Base-by-base conservation (phyloP, 1,140 invertebrate species). In the Leptinotarsa undecemlineata region DNA sequence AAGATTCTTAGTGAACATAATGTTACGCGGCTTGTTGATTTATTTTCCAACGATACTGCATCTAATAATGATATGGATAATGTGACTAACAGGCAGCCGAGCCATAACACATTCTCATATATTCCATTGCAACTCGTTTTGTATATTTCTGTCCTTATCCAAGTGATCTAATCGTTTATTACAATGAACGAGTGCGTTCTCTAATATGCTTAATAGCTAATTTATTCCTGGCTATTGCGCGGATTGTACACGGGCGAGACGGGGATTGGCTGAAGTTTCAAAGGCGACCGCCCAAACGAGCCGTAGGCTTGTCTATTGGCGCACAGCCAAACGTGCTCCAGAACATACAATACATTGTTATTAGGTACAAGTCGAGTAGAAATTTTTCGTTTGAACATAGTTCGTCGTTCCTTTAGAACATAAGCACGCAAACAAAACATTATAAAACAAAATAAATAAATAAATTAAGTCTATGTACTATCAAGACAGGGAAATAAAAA, bases 121-220 rank as follows among this genome's bases (percentile, higher is more conserved):
- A 64, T 64, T 64, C 26, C 26, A 21, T 64, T 64, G 17, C 63
- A 64, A 64, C 63, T 64, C 20, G 63, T 64, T 23, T 33, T 4
- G 26, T 21, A 23, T 33, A 64, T 64, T 21, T 33, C 26, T 20
- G 20, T 64, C 63, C 63, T 64, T 64, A 64, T 64, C 63, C 63
- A 8, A 64, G 26, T 64, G 63, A 64, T 64, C 63, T 64, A 64
- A 64, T 64, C 63, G 63, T 64, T 64, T 33, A 64, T 64, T 64
- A 64, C 63, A 64, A 64, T 64, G 20, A n/a, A 61, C 17, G 20
- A n/a, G 60, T n/a, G 60, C 26, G 20, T n/a, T 33, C 42, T 47
- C 13, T 19, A 68, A 68, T 68, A 68, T 15, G n/a, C 26, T 64
- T 23, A 64, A 64, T 26, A 64, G 23, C 62, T 23, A 64, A 64